These are phyloP conservation scores for Virgularia gustaviana DNA, from an alignment of 92 coral and sea anemone species.

Conservation along the genomic window DNA sequence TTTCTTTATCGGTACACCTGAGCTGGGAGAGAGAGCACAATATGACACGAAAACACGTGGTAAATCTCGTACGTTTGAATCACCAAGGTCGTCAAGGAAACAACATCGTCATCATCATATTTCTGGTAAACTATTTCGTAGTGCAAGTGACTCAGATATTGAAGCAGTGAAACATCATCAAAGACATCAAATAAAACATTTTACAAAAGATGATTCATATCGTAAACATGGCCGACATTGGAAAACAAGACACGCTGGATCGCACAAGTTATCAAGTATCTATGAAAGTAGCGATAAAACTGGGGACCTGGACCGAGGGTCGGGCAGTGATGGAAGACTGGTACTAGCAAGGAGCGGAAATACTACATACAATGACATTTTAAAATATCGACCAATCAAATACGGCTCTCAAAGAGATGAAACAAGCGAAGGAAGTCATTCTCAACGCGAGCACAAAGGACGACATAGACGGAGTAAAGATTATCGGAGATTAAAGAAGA, in stretches of 20 bases:
- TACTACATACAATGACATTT: constrained; percentile 30
- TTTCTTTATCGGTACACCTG: constrained; percentile 31
- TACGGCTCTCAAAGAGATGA: neutral
- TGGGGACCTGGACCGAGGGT: constrained; percentile 35
- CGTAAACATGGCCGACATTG: constrained; percentile 13
- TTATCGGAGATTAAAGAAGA: constrained; percentile 27
- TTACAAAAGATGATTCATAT: neutral
- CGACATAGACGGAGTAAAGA: constrained; percentile 25
- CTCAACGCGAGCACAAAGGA: neutral
- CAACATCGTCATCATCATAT: neutral
- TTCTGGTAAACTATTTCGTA: constrained; percentile 62
- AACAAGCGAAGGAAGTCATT: constrained; percentile 30
- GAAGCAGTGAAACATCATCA: constrained; percentile 27
- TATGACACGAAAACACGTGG: neutral
- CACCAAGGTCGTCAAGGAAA: neutral
- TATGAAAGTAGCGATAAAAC: constrained; percentile 47
- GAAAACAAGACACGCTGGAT: neutral
- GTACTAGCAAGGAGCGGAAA: constrained; percentile 43
- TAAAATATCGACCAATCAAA: neutral
- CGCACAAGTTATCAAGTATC: constrained; percentile 19
- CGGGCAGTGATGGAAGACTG: constrained; percentile 50
- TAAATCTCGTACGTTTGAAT: neutral
- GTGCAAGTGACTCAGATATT: constrained; percentile 80
- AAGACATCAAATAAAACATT: constrained; percentile 4
- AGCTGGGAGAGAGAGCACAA: neutral